These are phyloP conservation scores for Meloidogyne hapla DNA, from an alignment of 1,140 invertebrate species.

Conservation along the genomic window DNA sequence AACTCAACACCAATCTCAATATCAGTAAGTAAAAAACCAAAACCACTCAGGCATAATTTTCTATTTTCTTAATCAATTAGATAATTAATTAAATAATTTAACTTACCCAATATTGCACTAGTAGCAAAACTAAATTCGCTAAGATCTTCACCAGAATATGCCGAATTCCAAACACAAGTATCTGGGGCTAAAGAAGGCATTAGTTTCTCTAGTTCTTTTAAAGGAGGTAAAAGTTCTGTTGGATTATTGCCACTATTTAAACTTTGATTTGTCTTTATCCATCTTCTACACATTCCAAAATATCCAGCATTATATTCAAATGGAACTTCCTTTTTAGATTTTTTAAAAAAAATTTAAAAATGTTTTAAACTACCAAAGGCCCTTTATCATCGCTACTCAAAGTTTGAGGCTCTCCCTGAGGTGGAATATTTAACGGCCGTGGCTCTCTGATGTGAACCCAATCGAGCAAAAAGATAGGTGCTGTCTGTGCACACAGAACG, in stretches of 20 bases:
- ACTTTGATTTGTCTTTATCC: slow-evolving; percentile 29
- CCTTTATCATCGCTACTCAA: slow-evolving; percentile 27
- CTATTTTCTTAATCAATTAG: too few relatives aligned
- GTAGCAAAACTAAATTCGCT: slow-evolving; percentile 42
- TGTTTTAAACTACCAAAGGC: slow-evolving; percentile 14
- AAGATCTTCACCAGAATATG: slow-evolving; percentile 35
- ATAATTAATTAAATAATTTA: too few relatives aligned
- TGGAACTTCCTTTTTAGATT: slow-evolving; percentile 28
- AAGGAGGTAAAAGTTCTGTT: neutral
- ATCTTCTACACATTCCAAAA: slow-evolving; percentile 32
- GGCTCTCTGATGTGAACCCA: slow-evolving; percentile 38
- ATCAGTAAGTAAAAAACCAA: too few relatives aligned
- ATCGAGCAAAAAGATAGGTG: slow-evolving; percentile 38
- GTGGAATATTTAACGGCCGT: slow-evolving; percentile 28
- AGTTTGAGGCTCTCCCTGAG: neutral
- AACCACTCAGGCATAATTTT: too few relatives aligned
- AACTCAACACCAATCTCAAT: too few relatives aligned
- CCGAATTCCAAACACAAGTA: slow-evolving; percentile 35
- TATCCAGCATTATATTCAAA: slow-evolving; percentile 43
- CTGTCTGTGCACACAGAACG: slow-evolving; percentile 32
- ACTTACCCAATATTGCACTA: slow-evolving; percentile 32
- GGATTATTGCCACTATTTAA: slow-evolving; percentile 8
- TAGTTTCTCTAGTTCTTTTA: neutral
- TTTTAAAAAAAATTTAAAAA: neutral
- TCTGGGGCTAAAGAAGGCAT: slow-evolving; percentile 12